A percentile compares a stretch with the other conserved stretches of the same genome.
phyloP scores from a whole-genome alignment of 2,888 invertebrate species.

The Drosophila kuntzei region DNA sequence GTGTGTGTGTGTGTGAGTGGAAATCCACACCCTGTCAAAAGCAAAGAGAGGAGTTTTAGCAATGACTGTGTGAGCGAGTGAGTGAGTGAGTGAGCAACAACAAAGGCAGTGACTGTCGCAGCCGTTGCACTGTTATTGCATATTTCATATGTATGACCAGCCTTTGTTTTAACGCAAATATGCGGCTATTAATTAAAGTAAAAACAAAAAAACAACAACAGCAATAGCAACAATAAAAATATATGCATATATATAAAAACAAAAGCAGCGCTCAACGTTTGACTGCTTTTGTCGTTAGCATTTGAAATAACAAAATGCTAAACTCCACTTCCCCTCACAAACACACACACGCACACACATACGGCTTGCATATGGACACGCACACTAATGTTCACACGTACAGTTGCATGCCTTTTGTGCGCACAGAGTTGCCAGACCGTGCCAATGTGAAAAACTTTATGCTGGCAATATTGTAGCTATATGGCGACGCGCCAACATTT shows the following conservation, averaged over 20 bases:
- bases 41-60: conserved; percentile 53
- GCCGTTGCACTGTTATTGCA: conserved; percentile 40
- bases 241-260: conserved; percentile 21
- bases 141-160: conserved; percentile 39
- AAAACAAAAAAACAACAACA: conserved; percentile 58
- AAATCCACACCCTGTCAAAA: conserved; percentile 66
- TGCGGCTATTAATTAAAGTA: conserved; percentile 80
- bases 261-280: conserved; percentile 52
- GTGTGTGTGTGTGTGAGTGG: conserved; percentile 34
- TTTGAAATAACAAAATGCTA: conserved; percentile 38
- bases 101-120: conserved; percentile 62
- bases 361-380: conserved; percentile 9
- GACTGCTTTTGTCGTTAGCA: conserved; percentile 62
- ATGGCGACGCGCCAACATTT: conserved; percentile 64
- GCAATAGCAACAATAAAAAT: conserved; percentile 25
- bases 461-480: conserved; percentile 55
- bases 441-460: conserved; percentile 29
- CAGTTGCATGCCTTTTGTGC: conserved; percentile 53
- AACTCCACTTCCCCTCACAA: conserved; percentile 65
- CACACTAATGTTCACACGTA: conserved; percentile 51
- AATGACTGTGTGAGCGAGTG: neutral
- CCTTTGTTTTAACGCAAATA: conserved; percentile 76
- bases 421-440: conserved; percentile 55
- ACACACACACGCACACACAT: conserved; percentile 25
- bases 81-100: conserved; percentile 70